A percentile compares a stretch with the other conserved stretches of the same genome.
Evolutionary conservation across 2,797 vertebrate genomes (phyloP).

Genomic region (Capromys pilorides): DNA sequence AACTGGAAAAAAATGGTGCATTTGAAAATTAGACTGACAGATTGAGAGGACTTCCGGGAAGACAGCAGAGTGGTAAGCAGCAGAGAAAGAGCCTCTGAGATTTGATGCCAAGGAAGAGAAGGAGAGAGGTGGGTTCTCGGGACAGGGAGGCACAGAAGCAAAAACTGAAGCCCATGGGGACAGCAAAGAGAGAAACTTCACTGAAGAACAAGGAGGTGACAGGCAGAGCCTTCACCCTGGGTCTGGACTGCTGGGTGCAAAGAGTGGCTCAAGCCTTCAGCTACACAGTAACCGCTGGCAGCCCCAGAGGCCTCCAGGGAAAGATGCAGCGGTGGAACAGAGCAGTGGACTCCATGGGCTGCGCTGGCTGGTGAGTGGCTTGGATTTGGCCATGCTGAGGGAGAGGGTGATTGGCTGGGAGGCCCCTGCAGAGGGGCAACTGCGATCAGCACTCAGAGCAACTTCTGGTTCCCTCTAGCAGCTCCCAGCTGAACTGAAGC

Average conservation of each 20-base stretch:
- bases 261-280: neutral
- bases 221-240: neutral
- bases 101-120: neutral
- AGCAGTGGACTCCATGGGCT: neutral
- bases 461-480: neutral
- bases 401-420: neutral
- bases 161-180: neutral
- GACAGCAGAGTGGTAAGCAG: neutral
- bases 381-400: neutral
- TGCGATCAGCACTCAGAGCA: neutral
- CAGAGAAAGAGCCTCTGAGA: neutral
- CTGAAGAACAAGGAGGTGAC: neutral
- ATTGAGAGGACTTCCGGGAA: neutral
- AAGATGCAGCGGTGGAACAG: neutral
- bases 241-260: neutral
- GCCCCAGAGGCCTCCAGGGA: neutral
- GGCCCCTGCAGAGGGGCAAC: neutral
- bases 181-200: neutral
- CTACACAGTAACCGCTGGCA: too few relatives aligned
- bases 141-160: neutral
- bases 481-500: neutral
- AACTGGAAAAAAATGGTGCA: neutral
- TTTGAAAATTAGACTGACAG: slow-evolving; percentile 7
- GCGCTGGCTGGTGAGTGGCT: neutral
- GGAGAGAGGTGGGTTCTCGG: neutral